Evolutionary conservation across 2,888 invertebrate genomes (phyloP).

Genomic region (Eilema sororculum): DNA sequence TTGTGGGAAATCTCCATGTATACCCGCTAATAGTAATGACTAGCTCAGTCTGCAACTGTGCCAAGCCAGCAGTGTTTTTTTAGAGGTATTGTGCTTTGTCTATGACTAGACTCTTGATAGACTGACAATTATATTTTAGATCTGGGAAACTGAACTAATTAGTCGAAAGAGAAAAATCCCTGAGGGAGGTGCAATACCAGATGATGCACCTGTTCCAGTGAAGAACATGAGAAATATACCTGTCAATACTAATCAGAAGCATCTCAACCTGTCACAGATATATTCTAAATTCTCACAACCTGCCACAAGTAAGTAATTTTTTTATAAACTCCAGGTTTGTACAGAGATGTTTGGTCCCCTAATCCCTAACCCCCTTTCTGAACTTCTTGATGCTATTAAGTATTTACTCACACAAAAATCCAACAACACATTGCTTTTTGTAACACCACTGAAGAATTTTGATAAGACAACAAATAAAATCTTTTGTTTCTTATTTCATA

Average conservation of each 20-base stretch:
- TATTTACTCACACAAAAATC: no score
- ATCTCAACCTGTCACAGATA: conserved; percentile 82
- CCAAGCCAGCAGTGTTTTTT: no score
- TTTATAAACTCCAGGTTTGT: not conserved
- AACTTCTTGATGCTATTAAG: no score
- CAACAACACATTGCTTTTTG: not conserved
- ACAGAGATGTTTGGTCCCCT: no score
- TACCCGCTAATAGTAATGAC: no score
- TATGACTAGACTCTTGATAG: not conserved
- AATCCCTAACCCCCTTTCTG: no score
- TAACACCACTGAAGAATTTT: not conserved
- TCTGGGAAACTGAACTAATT: conserved; percentile 81
- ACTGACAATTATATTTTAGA: conserved; percentile 55
- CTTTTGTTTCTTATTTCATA: no score
- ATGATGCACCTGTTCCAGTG: conserved; percentile 70
- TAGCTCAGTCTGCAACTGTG: no score
- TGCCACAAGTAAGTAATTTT: conserved; percentile 70
- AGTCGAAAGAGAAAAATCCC: conserved; percentile 80
- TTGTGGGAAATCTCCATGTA: no score
- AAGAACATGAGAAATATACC: conserved; percentile 81
- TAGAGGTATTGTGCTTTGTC: not conserved
- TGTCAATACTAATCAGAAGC: conserved; percentile 79
- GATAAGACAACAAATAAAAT: not conserved
- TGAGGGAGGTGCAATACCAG: conserved; percentile 69
- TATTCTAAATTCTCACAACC: conserved; percentile 84